phyloP scores from a whole-genome alignment of 2,113 vertebrate species.

The Pogonocichla stellata region DNA sequence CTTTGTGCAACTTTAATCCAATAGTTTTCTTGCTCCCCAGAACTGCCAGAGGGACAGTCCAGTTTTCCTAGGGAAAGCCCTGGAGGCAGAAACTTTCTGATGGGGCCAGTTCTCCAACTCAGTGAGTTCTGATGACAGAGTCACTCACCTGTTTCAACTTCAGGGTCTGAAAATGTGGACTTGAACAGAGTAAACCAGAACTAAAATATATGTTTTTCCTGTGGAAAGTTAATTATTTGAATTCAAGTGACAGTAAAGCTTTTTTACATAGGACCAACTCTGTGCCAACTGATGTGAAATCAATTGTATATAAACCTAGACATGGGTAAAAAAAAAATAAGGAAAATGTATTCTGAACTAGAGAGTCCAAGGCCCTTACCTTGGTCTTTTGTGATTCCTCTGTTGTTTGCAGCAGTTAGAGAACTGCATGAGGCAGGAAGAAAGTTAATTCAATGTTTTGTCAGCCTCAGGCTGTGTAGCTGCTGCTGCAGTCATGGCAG shows the following conservation, averaged over 20 bases:
- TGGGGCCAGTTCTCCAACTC: neutral
- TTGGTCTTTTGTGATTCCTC: neutral
- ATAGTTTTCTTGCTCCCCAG: neutral
- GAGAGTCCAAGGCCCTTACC: neutral
- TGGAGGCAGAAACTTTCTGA: neutral
- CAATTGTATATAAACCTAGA: neutral
- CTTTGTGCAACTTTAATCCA: neutral
- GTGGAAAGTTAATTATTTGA: neutral
- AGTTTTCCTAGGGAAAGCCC: neutral
- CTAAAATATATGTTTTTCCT: neutral
- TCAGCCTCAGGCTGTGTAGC: neutral
- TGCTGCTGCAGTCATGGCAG: rapidly evolving
- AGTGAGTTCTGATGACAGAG: neutral
- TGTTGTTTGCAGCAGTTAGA: neutral
- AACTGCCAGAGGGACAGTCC: neutral
- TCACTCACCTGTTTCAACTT: neutral
- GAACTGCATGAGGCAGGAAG: neutral
- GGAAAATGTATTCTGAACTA: neutral
- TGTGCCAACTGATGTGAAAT: neutral
- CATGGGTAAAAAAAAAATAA: neutral
- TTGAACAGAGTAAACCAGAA: neutral
- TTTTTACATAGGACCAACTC: neutral
- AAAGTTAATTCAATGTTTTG: neutral
- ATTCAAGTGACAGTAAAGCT: neutral
- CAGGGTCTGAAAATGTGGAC: neutral